phyloP scores from a whole-genome alignment of 2,113 vertebrate genomes.

The Tamias sibiricus region DNA sequence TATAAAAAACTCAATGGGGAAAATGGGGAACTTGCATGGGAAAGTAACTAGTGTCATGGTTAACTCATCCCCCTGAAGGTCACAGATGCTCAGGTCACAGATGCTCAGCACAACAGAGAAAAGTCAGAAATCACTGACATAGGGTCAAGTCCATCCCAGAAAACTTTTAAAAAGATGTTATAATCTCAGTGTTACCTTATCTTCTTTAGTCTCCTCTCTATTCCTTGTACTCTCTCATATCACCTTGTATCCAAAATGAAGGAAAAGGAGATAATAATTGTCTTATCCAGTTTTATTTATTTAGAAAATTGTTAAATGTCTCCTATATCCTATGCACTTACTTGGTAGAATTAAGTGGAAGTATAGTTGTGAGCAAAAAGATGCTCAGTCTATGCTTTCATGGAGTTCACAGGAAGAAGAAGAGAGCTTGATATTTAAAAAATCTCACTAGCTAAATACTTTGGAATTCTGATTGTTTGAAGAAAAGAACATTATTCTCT shows the following conservation, averaged over 20 bases:
- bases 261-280: not conserved
- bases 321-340: not conserved
- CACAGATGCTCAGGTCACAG: not conserved
- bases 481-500: not conserved
- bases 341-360: not conserved
- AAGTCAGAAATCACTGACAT: not conserved
- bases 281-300: not conserved
- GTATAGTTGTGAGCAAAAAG: not conserved
- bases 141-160: not conserved
- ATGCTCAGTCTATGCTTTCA: not conserved
- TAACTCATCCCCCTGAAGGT: not conserved
- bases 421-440: not conserved
- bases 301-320: not conserved
- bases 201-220: not conserved
- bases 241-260: not conserved
- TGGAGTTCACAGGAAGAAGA: not conserved
- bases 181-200: not conserved
- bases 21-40: not conserved
- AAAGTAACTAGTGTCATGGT: not conserved
- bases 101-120: not conserved
- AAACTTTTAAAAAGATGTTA: not conserved
- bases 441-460: not conserved
- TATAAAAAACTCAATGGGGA: not conserved
- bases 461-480: not conserved
- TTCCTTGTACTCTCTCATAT: not conserved